phyloP scores from a whole-genome alignment of 2,113 vertebrate genomes.

The Murina feae region DNA sequence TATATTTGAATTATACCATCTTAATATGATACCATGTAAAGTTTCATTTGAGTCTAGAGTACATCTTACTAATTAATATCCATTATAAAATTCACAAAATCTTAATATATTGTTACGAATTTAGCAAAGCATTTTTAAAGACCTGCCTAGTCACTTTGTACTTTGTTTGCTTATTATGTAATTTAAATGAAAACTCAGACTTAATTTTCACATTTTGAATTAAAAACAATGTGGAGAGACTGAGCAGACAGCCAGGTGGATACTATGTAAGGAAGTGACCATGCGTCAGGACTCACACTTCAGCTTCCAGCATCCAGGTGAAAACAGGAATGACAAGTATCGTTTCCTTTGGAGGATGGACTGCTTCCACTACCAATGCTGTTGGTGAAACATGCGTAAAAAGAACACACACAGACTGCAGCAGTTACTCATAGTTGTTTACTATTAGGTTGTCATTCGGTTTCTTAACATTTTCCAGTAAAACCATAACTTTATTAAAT shows the following conservation, averaged over 20 bases:
- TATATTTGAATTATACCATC: not conserved
- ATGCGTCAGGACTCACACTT: not conserved
- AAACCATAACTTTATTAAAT: not conserved
- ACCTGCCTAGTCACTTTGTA: not conserved
- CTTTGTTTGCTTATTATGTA: constrained; percentile 17
- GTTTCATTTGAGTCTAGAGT: not conserved
- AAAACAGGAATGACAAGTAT: not conserved
- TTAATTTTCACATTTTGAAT: not conserved
- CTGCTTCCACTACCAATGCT: not conserved
- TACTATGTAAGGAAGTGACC: not conserved
- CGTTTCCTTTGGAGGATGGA: not conserved
- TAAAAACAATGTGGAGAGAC: not conserved
- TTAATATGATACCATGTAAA: not conserved
- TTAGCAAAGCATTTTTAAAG: not conserved
- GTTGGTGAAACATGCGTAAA: not conserved
- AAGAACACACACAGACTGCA: not conserved
- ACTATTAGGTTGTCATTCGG: not conserved
- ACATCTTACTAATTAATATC: not conserved
- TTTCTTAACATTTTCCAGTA: not conserved
- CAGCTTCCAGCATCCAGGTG: not conserved
- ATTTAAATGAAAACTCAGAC: not conserved
- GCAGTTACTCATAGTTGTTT: not conserved
- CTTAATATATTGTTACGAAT: not conserved
- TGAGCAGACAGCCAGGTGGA: not conserved
- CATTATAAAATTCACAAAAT: not conserved